Base-by-base conservation (phyloP, 2,113 vertebrate genomes). In the Scalopus aquaticus region DNA sequence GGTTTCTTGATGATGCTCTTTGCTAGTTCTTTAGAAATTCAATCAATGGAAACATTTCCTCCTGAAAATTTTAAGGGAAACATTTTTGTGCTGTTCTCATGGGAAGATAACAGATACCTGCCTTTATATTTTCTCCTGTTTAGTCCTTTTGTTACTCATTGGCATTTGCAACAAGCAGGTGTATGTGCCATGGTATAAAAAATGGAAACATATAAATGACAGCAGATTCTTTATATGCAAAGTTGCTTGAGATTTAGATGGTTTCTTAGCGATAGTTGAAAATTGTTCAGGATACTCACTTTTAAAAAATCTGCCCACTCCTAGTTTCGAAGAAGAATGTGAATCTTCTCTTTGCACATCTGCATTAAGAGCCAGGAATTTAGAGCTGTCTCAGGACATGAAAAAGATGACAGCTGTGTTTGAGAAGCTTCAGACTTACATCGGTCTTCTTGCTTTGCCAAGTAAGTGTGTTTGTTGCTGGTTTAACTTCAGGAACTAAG, bases 301-400 rank as follows among this genome's bases (percentile, higher is more conserved):
- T 92, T 77, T 72, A 26, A 95, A 93, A 96, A 96, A 96, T 97
- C 96, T 97, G 83, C 97, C 30, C 97, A 85, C 98, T 98, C 94
- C 97, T 98, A 99, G 99, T 98, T 98, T 99, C 96, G 99, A 99
- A 97, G 99, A 99, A 98, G 99, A 99, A 98, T 99, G 99, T 90
- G 98, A 99, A 81, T 98, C 98, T 81, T 98, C 99, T 97, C 98
- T 99, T 97, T 99, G 99, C 98, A 99, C 99, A 56, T 96, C 99
- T 93, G 98, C 99, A 20, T 98, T 99, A 77, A 98, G 95, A 95
- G 97, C 97, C 91, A 99, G 99, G 97, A 99, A 99, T 97, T 97
- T 97, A 94, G 99, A 99, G 97, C 96, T 99, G 19, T 99, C 99
- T 92, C 98, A 94, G 54, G 99, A 99, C 97, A 98, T 99, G 98